phyloP scores from a whole-genome alignment of 2,888 invertebrate species.

The Parthenolecanium corni region DNA sequence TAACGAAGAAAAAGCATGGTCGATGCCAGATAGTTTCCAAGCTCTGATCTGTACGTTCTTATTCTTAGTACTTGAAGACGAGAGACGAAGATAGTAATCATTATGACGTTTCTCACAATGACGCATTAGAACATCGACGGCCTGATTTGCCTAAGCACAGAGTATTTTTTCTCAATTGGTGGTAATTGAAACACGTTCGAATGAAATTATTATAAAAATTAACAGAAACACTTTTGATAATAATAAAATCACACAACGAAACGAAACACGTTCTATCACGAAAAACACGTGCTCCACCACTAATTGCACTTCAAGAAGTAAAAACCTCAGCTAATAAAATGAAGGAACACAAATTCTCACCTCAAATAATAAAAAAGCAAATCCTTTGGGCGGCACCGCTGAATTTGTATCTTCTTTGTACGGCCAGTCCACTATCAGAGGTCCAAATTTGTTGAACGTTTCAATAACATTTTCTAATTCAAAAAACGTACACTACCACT shows the following conservation, averaged over 20 bases:
- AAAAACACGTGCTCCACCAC: not conserved
- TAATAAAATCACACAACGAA: no score
- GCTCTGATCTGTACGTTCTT: slow-evolving; percentile 6
- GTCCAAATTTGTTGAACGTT: slow-evolving; percentile 14
- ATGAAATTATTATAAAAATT: not conserved
- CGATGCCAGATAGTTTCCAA: slow-evolving; percentile 13
- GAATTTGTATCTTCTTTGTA: slow-evolving; percentile 21
- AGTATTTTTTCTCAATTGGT: not conserved
- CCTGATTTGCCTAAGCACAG: not conserved
- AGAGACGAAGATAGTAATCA: slow-evolving; percentile 3
- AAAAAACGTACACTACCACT: not conserved
- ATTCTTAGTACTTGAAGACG: slow-evolving; percentile 1
- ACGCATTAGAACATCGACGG: slow-evolving; percentile 8
- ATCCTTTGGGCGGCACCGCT: slow-evolving; percentile 12
- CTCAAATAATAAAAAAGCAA: slow-evolving; percentile 16
- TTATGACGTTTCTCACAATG: slow-evolving; percentile 2
- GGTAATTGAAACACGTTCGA: not conserved
- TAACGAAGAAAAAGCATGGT: slow-evolving; percentile 6
- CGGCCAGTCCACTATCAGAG: slow-evolving; percentile 15
- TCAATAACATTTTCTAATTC: slow-evolving; percentile 6
- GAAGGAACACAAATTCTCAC: not conserved
- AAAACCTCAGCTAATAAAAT: not conserved
- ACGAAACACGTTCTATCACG: no score
- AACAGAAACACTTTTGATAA: not conserved
- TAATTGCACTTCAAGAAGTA: not conserved